Conservation (phyloP, 2,888 invertebrate genomes). For the Linnaemya vulpina region DNA sequence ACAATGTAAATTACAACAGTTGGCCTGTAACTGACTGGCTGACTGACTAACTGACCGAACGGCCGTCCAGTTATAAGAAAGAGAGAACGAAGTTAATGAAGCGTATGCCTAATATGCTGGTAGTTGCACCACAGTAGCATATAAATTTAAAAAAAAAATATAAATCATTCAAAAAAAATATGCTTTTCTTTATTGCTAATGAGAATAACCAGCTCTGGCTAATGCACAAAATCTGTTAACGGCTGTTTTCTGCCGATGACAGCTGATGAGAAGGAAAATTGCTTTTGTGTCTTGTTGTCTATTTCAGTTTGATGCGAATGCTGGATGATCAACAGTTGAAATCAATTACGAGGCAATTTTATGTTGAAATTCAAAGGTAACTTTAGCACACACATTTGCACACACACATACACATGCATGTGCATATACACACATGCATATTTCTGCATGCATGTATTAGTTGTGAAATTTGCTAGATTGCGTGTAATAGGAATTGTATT, state of each 20-base stretch:
- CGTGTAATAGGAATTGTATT: no score
- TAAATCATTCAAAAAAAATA: slow-evolving; percentile 30
- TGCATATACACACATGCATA: no score
- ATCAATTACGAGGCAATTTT: neutral
- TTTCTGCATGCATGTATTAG: no score
- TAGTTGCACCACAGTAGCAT: slow-evolving; percentile 27
- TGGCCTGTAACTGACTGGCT: slow-evolving; percentile 28
- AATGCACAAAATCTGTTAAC: neutral
- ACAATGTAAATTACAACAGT: slow-evolving; percentile 64
- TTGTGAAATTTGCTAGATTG: no score
- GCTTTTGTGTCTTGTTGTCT: neutral
- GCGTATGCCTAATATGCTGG: slow-evolving; percentile 29
- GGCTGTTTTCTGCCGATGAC: slow-evolving; percentile 19
- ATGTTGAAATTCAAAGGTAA: no score
- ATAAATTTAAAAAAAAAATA: slow-evolving; percentile 38
- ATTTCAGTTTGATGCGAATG: neutral
- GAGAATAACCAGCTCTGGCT: slow-evolving; percentile 33
- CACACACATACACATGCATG: no score
- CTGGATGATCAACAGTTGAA: neutral
- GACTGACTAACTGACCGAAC: slow-evolving; percentile 2
- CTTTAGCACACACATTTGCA: no score
- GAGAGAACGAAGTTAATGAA: slow-evolving; percentile 35
- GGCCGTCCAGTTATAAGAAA: neutral
- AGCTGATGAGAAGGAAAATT: slow-evolving; percentile 40
- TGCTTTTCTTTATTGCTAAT: slow-evolving; percentile 7